Evolutionary conservation across 1,140 invertebrate species (phyloP).

Genomic region (Zaprionus nigranus): DNA sequence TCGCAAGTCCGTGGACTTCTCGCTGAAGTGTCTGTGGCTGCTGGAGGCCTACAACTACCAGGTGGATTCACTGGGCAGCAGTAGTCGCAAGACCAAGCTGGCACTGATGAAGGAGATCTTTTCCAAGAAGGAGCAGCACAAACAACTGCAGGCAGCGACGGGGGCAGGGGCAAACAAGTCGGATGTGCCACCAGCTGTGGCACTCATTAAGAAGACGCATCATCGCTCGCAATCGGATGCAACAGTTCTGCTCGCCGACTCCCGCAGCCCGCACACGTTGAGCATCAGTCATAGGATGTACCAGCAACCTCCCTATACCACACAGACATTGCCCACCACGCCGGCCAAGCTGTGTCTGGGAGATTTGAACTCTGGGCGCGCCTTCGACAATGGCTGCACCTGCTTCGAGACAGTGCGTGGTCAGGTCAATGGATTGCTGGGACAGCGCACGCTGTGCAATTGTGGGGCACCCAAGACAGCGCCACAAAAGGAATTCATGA

Average conservation of each 20-base stretch:
- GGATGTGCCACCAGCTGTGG: conserved; percentile 34
- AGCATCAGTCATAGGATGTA: conserved; percentile 84
- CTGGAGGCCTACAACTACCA: conserved; percentile 92
- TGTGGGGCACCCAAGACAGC: conserved; percentile 92
- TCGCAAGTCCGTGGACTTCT: conserved; percentile 97
- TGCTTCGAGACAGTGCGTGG: conserved; percentile 89
- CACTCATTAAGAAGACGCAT: conserved; percentile 83
- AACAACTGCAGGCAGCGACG: conserved; percentile 45
- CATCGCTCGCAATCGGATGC: conserved; percentile 96
- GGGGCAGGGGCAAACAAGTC: conserved; percentile 12
- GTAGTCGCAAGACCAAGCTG: conserved; percentile 80
- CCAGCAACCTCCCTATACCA: conserved; percentile 79
- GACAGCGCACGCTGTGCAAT: conserved; percentile 89
- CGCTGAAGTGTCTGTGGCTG: conserved; percentile 97
- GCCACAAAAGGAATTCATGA: conserved; percentile 94
- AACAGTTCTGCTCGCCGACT: conserved; percentile 86
- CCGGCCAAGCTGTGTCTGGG: conserved; percentile 90
- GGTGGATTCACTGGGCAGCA: conserved; percentile 65
- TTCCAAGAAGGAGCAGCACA: conserved; percentile 71
- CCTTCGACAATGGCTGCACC: conserved; percentile 98
- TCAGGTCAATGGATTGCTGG: conserved; percentile 90
- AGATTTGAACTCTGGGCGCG: conserved; percentile 95
- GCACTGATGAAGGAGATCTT: conserved; percentile 84
- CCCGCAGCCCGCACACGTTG: conserved; percentile 54
- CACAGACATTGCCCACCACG: conserved; percentile 70